phyloP scores from a whole-genome alignment of 2,797 vertebrate species.

The Martes flavigula region DNA sequence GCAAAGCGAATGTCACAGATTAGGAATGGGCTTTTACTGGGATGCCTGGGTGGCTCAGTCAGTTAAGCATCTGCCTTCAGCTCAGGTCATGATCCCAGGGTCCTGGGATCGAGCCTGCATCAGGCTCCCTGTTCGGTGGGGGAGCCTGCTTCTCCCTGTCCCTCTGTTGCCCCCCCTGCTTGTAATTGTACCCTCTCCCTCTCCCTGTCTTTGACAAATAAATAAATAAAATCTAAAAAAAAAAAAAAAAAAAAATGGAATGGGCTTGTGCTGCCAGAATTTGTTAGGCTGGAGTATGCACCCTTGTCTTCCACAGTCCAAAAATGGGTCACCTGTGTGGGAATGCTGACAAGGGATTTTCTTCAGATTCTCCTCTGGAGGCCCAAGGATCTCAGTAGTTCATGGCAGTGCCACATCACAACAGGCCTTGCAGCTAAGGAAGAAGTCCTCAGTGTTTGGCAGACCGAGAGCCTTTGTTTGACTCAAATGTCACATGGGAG shows the following conservation, averaged over 20 bases:
- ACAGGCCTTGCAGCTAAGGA: neutral
- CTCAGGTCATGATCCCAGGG: too few species aligned
- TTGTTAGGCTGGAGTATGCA: too few species aligned
- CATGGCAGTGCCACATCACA: rapidly evolving
- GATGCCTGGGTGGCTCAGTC: too few species aligned
- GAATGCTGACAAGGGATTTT: neutral
- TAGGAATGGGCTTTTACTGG: neutral
- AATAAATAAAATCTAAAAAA: too few species aligned
- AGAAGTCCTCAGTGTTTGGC: neutral
- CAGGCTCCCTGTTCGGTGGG: too few species aligned
- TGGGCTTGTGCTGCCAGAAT: neutral
- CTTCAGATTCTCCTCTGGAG: neutral
- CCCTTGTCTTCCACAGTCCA: neutral
- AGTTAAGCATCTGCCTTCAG: too few species aligned
- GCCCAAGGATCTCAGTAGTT: rapidly evolving
- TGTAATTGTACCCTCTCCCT: too few species aligned
- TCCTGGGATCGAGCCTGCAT: too few species aligned
- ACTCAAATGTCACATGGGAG: neutral
- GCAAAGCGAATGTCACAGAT: neutral
- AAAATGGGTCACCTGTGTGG: neutral
- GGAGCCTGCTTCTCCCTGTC: too few species aligned
- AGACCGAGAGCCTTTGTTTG: neutral
- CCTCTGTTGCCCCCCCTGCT: too few species aligned
- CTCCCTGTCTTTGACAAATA: too few species aligned
- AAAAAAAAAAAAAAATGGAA: too few species aligned